Evolutionary conservation across 1,140 invertebrate genomes (phyloP).

Genomic region (Melitaea cinxia): DNA sequence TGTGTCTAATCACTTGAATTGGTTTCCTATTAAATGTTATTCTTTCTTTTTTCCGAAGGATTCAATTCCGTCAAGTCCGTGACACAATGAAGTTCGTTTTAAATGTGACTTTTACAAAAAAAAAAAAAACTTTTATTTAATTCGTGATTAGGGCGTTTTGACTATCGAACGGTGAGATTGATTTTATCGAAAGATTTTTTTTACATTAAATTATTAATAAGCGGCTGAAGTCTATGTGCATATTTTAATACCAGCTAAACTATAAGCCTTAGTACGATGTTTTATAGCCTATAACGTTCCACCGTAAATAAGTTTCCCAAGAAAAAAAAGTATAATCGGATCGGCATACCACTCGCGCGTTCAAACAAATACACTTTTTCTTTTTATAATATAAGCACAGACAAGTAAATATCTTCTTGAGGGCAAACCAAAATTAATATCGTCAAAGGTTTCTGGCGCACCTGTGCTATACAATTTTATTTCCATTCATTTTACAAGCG

Average conservation of each 20-base stretch:
- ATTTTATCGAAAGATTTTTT: not conserved
- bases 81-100: slow-evolving; percentile 48
- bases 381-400: too few species aligned
- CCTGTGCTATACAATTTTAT: slow-evolving; percentile 79
- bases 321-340: too few species aligned
- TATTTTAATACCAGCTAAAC: too few species aligned
- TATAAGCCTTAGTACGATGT: too few species aligned
- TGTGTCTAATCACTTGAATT: slow-evolving; percentile 68
- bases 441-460: slow-evolving; percentile 76
- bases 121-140: slow-evolving; percentile 10
- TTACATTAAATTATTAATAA: too few species aligned
- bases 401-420: slow-evolving; percentile 40
- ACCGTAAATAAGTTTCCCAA: too few species aligned
- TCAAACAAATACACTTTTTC: too few species aligned
- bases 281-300: too few species aligned
- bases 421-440: slow-evolving; percentile 77
- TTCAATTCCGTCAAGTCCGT: slow-evolving; percentile 64
- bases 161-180: not conserved
- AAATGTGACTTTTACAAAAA: slow-evolving; percentile 16
- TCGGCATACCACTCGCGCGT: too few species aligned
- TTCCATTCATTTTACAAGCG: slow-evolving; percentile 80
- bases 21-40: slow-evolving; percentile 66
- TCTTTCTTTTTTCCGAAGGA: slow-evolving; percentile 56
- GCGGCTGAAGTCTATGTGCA: too few species aligned
- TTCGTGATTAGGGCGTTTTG: not conserved